Conservation (phyloP, 2,888 invertebrate species). For the Microctonus aethiopoides region DNA sequence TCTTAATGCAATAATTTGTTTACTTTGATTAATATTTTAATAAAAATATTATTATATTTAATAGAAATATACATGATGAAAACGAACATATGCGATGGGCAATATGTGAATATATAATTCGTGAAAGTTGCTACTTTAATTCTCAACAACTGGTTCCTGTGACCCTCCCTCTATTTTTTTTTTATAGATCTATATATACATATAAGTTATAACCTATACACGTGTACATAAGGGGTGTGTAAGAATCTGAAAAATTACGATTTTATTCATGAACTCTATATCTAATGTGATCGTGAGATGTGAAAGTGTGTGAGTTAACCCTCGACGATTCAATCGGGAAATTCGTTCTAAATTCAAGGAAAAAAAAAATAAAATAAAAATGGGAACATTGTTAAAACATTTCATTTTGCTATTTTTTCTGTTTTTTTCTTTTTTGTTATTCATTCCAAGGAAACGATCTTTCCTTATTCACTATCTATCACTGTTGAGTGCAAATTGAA, state of each 20-base stretch:
- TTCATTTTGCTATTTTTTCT: background rate
- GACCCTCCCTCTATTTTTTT: background rate
- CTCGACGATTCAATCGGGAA: conserved; percentile 50
- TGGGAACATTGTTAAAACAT: background rate
- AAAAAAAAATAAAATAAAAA: background rate
- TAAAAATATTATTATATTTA: too few species aligned
- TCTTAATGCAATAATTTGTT: too few species aligned
- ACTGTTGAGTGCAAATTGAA: conserved; percentile 6
- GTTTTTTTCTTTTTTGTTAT: background rate
- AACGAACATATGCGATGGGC: background rate
- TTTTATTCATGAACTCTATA: conserved; percentile 64
- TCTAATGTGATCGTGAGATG: conserved; percentile 13
- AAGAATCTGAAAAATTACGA: conserved; percentile 60
- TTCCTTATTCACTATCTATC: background rate
- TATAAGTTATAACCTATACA: background rate
- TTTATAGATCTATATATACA: background rate
- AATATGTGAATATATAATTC: background rate
- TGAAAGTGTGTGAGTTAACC: background rate
- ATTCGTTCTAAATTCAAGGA: conserved; percentile 44
- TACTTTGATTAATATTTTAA: too few species aligned
- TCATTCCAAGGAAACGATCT: background rate
- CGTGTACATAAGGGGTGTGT: background rate
- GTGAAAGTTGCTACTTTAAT: background rate
- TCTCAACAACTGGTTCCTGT: background rate
- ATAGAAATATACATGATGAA: background rate